Evolutionary conservation across 2,797 vertebrate species (phyloP).

Genomic region (Decapterus maruadsi): DNA sequence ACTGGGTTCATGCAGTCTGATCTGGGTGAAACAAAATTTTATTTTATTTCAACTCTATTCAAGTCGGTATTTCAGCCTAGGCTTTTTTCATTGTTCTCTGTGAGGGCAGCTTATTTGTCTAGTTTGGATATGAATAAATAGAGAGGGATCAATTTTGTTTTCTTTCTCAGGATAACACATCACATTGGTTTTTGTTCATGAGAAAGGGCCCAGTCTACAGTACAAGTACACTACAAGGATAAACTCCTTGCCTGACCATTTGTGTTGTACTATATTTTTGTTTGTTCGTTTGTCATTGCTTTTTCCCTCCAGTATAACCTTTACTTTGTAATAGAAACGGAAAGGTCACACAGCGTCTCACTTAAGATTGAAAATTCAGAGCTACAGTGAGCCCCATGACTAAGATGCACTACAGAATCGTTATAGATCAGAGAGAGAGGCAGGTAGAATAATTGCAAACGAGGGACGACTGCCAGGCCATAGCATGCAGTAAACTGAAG

Average conservation of each 20-base stretch:
- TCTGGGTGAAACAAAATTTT: too few relatives aligned
- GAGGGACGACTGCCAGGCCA: slow-evolving; percentile 25
- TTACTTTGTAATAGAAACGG: slow-evolving; percentile 69
- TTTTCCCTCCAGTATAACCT: slow-evolving; percentile 59
- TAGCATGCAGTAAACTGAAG: slow-evolving; percentile 38
- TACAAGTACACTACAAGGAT: slow-evolving; percentile 5
- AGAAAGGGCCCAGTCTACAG: background rate
- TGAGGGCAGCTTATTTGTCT: slow-evolving; percentile 1
- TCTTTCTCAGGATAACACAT: background rate
- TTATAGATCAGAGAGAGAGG: slow-evolving; percentile 48
- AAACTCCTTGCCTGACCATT: slow-evolving; percentile 11
- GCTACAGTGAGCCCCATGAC: slow-evolving; percentile 42
- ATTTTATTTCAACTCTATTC: background rate
- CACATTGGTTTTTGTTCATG: slow-evolving; percentile 16
- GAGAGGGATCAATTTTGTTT: background rate
- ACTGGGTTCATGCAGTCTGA: too few relatives aligned
- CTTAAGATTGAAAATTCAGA: slow-evolving; percentile 66
- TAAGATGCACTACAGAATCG: slow-evolving; percentile 49
- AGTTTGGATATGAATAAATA: slow-evolving; percentile 16
- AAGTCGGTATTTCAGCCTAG: background rate
- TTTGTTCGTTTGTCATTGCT: slow-evolving; percentile 26
- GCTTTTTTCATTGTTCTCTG: slow-evolving; percentile 3
- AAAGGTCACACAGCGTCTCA: slow-evolving; percentile 75
- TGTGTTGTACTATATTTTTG: slow-evolving; percentile 26
- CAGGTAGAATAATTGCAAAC: slow-evolving; percentile 49